phyloP scores from a whole-genome alignment of 2,113 vertebrate species.

The Zosterops hypoxanthus region DNA sequence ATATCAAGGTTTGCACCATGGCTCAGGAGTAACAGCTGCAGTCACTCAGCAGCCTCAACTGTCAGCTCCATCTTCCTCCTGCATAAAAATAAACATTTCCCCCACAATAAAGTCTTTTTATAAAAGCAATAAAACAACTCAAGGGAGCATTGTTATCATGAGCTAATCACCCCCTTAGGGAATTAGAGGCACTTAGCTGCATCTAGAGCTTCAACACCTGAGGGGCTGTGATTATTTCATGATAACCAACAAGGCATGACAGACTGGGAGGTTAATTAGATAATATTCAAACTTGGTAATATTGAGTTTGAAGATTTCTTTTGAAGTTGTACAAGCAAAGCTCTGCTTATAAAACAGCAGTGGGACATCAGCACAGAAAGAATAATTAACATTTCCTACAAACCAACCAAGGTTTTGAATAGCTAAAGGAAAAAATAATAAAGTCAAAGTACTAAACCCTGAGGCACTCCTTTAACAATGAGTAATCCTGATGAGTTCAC shows the following conservation, averaged over 20 bases:
- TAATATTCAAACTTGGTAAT: slow-evolving; percentile 75
- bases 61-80: slow-evolving; percentile 71
- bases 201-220: slow-evolving; percentile 72
- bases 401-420: slow-evolving; percentile 68
- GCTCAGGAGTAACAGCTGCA: slow-evolving; percentile 62
- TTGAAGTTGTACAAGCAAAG: slow-evolving; percentile 71
- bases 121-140: slow-evolving; percentile 79
- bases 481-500: slow-evolving; percentile 70
- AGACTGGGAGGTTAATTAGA: slow-evolving; percentile 77
- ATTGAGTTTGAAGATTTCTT: slow-evolving; percentile 72
- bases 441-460: slow-evolving; percentile 71
- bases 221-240: slow-evolving; percentile 75
- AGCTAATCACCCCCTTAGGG: slow-evolving; percentile 79
- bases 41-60: slow-evolving; percentile 70
- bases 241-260: slow-evolving; percentile 74
- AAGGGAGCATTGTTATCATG: slow-evolving; percentile 76
- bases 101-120: slow-evolving; percentile 76
- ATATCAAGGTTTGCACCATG: slow-evolving; percentile 21
- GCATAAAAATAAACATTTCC: slow-evolving; percentile 80
- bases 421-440: slow-evolving; percentile 65
- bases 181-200: slow-evolving; percentile 75
- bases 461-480: slow-evolving; percentile 73
- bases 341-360: slow-evolving; percentile 63
- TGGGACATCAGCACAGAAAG: slow-evolving; percentile 58
- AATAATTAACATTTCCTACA: slow-evolving; percentile 73